Evolutionary conservation across 37 sponge, comb jelly and placozoan species (phyloP).

Genomic region (Ephydatia muelleri): DNA sequence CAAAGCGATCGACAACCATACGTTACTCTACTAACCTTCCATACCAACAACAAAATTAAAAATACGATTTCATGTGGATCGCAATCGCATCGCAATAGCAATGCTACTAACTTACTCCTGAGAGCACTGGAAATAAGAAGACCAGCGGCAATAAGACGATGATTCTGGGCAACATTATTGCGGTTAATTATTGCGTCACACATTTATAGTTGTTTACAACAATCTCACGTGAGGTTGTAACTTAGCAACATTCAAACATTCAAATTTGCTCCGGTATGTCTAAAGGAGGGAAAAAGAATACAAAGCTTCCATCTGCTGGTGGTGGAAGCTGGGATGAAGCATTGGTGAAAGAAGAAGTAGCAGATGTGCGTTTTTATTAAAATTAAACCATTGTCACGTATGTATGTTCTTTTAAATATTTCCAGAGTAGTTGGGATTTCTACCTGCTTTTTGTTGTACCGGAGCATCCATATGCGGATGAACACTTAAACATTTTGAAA

Average conservation of each 20-base stretch:
- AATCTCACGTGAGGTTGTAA: not conserved
- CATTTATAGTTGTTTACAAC: not conserved
- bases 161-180: not conserved
- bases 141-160: not conserved
- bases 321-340: not conserved
- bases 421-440: constrained; percentile 59
- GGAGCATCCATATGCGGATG: not conserved
- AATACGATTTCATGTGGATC: not conserved
- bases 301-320: not conserved
- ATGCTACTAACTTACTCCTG: not conserved
- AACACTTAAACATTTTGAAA: constrained; percentile 22
- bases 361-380: not conserved
- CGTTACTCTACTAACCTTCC: no score
- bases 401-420: not conserved
- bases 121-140: not conserved
- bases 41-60: no score
- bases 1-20: no score
- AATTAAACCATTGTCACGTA: not conserved
- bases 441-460: constrained; percentile 46
- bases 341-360: not conserved
- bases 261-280: not conserved
- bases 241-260: not conserved
- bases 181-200: not conserved
- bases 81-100: not conserved
- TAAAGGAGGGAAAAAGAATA: not conserved